Conservation (phyloP, 2,888 invertebrate genomes). For the Tachystola acroxantha region DNA sequence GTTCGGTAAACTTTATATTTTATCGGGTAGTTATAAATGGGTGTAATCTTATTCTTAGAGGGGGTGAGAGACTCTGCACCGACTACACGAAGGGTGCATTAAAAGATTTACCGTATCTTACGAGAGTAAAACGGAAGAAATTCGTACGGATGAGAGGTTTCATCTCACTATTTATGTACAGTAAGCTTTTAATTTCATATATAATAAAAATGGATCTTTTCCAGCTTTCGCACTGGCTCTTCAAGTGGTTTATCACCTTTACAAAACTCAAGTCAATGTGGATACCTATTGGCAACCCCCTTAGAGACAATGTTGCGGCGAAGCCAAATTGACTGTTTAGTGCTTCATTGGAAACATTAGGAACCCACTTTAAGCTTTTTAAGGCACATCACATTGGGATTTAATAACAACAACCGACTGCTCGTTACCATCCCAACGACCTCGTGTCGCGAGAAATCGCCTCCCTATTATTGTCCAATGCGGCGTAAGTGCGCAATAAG, state of each 20-base stretch:
- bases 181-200: no score
- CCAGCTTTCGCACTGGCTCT: no score
- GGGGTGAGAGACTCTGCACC: no score
- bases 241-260: background rate
- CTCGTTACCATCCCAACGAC: constrained; percentile 54
- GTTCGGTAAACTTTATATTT: no score
- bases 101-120: no score
- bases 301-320: constrained; percentile 31
- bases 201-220: no score
- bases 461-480: constrained; percentile 50
- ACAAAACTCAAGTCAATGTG: constrained; percentile 38
- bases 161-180: no score
- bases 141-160: no score
- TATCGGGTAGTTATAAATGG: no score
- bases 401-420: constrained; percentile 55
- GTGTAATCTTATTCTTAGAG: no score
- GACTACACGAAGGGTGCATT: no score
- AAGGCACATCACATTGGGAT: constrained; percentile 58
- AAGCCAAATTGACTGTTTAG: constrained; percentile 44
- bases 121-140: no score
- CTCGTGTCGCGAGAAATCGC: constrained; percentile 53
- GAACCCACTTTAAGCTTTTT: constrained; percentile 49
- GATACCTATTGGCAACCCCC: constrained; percentile 34
- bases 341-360: constrained; percentile 63
- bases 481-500: constrained; percentile 46